phyloP scores from a whole-genome alignment of 2,113 vertebrate genomes.

The Clarias magur region DNA sequence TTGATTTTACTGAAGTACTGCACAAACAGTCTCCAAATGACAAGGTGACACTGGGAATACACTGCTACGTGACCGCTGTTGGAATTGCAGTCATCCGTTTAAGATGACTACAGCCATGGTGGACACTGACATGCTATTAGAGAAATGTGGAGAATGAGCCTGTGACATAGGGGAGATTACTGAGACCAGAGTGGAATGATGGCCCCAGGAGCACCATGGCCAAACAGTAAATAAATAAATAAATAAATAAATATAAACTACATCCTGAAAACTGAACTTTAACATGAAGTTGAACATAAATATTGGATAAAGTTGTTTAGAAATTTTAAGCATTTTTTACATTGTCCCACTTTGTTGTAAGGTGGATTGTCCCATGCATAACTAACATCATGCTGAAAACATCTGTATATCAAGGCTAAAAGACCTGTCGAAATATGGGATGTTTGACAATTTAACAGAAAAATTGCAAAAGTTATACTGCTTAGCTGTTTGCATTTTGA shows the following conservation, averaged over 20 bases:
- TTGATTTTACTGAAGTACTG: conserved; percentile 51
- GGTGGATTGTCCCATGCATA: too few relatives aligned
- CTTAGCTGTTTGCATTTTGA: too few relatives aligned
- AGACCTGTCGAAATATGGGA: too few relatives aligned
- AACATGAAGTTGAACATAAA: too few relatives aligned
- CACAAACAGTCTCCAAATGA: conserved; percentile 55
- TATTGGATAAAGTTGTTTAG: too few relatives aligned
- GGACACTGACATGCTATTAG: conserved; percentile 50
- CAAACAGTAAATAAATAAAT: conserved; percentile 11
- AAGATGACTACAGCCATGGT: conserved; percentile 51
- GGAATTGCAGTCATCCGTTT: conserved; percentile 53
- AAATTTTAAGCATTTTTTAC: too few relatives aligned
- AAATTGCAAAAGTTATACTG: too few relatives aligned
- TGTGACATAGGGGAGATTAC: conserved; percentile 49
- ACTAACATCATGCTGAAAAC: too few relatives aligned
- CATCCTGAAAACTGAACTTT: not conserved
- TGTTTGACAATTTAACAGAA: too few relatives aligned
- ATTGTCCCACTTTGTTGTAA: too few relatives aligned
- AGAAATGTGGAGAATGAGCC: conserved; percentile 41
- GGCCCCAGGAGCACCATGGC: conserved; percentile 37
- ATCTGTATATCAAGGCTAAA: too few relatives aligned
- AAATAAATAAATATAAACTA: not conserved
- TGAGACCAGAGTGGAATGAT: conserved; percentile 39
- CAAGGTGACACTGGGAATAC: conserved; percentile 55
- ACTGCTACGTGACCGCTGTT: conserved; percentile 49